Conservation (phyloP, 2,888 invertebrate species). For the Pheosia tremula region DNA sequence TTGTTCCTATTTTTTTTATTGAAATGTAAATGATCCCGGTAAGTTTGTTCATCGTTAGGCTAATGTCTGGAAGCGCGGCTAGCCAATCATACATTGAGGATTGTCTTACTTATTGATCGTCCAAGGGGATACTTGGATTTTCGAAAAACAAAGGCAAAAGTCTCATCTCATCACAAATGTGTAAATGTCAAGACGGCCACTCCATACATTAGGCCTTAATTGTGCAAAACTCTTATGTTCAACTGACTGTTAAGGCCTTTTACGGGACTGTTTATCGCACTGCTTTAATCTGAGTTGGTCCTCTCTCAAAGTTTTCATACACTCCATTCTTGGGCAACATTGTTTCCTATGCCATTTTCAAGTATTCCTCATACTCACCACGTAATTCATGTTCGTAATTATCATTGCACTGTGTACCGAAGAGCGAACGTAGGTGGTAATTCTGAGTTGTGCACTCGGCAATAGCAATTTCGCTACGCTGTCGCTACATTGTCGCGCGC, state of each 20-base stretch:
- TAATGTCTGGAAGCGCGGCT: not conserved
- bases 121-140: too few relatives aligned
- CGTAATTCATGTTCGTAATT: slow-evolving; percentile 36
- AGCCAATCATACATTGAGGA: too few relatives aligned
- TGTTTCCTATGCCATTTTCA: not conserved
- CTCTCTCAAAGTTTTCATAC: too few relatives aligned
- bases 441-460: slow-evolving; percentile 44
- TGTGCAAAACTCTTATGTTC: too few relatives aligned
- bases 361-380: slow-evolving; percentile 6
- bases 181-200: too few relatives aligned
- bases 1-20: not conserved
- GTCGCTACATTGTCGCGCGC: slow-evolving; percentile 44
- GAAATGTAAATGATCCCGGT: not conserved
- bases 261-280: too few relatives aligned
- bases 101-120: too few relatives aligned
- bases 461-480: slow-evolving; percentile 37
- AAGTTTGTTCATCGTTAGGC: not conserved
- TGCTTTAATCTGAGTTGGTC: too few relatives aligned
- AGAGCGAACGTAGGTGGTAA: slow-evolving; percentile 44
- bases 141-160: too few relatives aligned
- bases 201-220: too few relatives aligned
- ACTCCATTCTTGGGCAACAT: not conserved
- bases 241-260: too few relatives aligned
- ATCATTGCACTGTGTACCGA: slow-evolving; percentile 42
- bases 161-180: too few relatives aligned